Evolutionary conservation across 2,113 vertebrate species (phyloP).

Genomic region (Onychostoma macrolepis): DNA sequence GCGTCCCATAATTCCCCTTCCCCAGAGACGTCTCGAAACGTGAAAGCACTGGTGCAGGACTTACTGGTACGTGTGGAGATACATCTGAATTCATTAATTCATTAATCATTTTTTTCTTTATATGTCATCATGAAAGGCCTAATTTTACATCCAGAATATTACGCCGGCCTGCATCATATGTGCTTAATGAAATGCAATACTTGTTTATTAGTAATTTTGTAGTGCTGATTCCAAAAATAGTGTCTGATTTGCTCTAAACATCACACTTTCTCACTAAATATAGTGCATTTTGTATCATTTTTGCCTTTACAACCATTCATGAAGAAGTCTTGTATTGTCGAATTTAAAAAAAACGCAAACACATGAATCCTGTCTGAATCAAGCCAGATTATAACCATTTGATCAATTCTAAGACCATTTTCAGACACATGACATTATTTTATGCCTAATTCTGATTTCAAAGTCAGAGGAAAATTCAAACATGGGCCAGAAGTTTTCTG

Average conservation of each 20-base stretch:
- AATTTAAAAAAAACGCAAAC: no score
- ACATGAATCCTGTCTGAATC: no score
- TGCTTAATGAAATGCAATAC: not conserved
- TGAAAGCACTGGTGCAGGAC: slow-evolving; percentile 88
- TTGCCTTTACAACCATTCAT: not conserved
- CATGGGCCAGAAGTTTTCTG: no score
- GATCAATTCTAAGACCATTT: no score
- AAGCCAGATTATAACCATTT: no score
- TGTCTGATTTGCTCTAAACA: not conserved
- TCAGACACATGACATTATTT: not conserved
- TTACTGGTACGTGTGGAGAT: slow-evolving; percentile 80
- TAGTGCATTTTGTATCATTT: not conserved
- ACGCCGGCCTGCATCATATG: not conserved
- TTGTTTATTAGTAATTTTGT: not conserved
- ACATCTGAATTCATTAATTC: no score
- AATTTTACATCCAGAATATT: not conserved
- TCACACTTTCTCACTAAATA: not conserved
- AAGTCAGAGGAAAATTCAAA: no score
- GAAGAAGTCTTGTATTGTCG: no score
- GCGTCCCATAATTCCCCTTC: slow-evolving; percentile 87
- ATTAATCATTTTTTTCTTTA: not conserved
- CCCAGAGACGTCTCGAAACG: slow-evolving; percentile 86
- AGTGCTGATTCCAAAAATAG: not conserved
- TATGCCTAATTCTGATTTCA: not conserved
- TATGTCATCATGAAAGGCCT: not conserved